phyloP scores from a whole-genome alignment of 2,797 vertebrate genomes.

The Pyrocephalus nanus region DNA sequence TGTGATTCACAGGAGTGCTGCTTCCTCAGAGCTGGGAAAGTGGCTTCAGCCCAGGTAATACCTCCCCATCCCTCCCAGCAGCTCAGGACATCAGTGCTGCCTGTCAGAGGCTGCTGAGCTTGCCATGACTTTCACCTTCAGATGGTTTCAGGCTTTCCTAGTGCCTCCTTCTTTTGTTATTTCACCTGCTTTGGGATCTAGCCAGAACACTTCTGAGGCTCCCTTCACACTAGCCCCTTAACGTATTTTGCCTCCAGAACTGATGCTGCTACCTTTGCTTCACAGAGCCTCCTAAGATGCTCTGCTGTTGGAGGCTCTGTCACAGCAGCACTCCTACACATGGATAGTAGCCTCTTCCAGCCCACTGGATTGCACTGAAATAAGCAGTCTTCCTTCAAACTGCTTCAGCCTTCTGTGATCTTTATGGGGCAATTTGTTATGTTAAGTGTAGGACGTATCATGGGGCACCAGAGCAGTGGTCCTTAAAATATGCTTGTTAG shows the following conservation, averaged over 20 bases:
- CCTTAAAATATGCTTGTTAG: not conserved
- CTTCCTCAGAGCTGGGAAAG: not conserved
- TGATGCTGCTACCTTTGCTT: not conserved
- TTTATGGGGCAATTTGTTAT: not conserved
- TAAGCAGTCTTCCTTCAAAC: not conserved
- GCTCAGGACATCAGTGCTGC: not conserved
- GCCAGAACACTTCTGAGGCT: not conserved
- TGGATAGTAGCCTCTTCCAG: not conserved
- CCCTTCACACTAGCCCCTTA: not conserved
- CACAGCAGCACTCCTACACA: rapidly evolving
- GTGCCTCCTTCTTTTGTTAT: not conserved
- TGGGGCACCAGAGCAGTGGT: not conserved
- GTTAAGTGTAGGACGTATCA: not conserved
- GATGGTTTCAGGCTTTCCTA: not conserved
- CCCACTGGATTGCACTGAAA: not conserved
- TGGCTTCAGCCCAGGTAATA: not conserved
- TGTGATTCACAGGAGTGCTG: not conserved
- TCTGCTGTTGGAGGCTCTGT: not conserved
- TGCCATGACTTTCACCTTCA: not conserved
- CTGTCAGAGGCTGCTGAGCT: not conserved
- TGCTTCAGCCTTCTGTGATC: not conserved
- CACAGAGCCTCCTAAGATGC: not conserved
- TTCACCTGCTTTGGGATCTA: not conserved
- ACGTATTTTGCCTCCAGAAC: not conserved
- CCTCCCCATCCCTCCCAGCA: not conserved